phyloP scores from a whole-genome alignment of 2,113 vertebrate species.

The Ceyx melanurus region DNA sequence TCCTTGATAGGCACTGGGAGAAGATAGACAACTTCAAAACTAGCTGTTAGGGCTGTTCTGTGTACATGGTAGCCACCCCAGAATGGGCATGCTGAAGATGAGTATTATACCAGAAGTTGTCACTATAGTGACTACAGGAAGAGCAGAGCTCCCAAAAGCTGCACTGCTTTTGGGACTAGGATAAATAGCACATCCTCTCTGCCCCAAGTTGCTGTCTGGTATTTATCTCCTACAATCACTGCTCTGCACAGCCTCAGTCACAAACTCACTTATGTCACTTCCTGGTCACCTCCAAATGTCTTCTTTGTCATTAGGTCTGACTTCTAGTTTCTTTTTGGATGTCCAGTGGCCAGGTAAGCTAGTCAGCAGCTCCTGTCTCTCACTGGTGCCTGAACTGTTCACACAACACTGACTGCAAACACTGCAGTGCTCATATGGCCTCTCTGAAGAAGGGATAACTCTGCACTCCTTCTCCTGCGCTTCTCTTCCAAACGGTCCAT shows the following conservation, averaged over 20 bases:
- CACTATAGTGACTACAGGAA: constrained; percentile 69
- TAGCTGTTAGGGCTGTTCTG: constrained; percentile 76
- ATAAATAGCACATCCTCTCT: background rate
- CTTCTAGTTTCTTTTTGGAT: background rate
- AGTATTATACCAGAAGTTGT: constrained; percentile 76
- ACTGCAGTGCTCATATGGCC: background rate
- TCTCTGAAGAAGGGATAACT: background rate
- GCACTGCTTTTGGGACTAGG: background rate
- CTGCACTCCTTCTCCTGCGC: background rate
- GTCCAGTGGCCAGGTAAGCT: background rate
- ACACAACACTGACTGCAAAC: background rate
- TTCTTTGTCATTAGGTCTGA: background rate
- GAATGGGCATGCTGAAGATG: constrained; percentile 84
- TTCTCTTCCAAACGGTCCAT: background rate
- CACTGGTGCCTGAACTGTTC: background rate
- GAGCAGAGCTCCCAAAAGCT: background rate
- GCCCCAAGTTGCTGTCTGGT: accelerated
- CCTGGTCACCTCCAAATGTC: background rate
- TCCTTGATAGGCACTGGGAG: constrained; percentile 79
- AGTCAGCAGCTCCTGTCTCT: background rate
- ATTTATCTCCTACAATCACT: background rate
- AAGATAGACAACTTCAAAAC: constrained; percentile 82
- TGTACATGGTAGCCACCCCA: constrained; percentile 80
- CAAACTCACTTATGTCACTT: background rate
- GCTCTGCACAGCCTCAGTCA: background rate